Evolutionary conservation across 2,797 vertebrate species (phyloP), one percentile per base, ranked within the genome.

Genomic region (Catostomus latipinnis): DNA sequence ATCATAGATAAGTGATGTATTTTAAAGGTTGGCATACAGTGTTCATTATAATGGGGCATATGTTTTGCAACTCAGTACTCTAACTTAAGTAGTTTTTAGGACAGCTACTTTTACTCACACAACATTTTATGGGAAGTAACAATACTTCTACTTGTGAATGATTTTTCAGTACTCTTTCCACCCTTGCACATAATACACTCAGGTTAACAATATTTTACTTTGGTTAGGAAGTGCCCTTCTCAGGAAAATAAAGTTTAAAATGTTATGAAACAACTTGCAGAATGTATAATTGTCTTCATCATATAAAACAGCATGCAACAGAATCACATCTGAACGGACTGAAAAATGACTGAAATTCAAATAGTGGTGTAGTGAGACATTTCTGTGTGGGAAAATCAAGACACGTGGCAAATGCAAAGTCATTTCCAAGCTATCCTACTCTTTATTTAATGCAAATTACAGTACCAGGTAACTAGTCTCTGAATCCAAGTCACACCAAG

Each of bases 391-490:
- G 22, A 34, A 62, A 62, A 71, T 22, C 46, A 84, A 34, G 63
- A 85, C 60, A 14, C 77, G 80, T 70, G 80, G 76, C 82, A 74
- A 57, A 65, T 46, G 75, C 65, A 14, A 13, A 93, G 94, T 96
- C 93, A 96, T 97, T 96, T 98, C 95, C 96, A 98, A 96, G 96
- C 97, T 99, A 98, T 96, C 96, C 98, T 98, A 99, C 96, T 95
- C 96, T 98, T 98, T 98, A 98, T 99, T 98, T 98, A 98, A 98
- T 99, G 97, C 96, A 98, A 99, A 98, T 97, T 98, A 99, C 97
- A 98, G 97, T 98, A 98, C 96, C 98, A 97, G 97, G 96, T 97
- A 97, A 97, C 97, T 99, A 97, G 97, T 97, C 93, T 96, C 94
- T 93, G 96, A 96, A 95, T 87, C 93, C 91, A 93, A 94, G 94